These are phyloP conservation scores for Empidonax traillii DNA, from an alignment of 2,113 vertebrate genomes.

Conservation along the genomic window DNA sequence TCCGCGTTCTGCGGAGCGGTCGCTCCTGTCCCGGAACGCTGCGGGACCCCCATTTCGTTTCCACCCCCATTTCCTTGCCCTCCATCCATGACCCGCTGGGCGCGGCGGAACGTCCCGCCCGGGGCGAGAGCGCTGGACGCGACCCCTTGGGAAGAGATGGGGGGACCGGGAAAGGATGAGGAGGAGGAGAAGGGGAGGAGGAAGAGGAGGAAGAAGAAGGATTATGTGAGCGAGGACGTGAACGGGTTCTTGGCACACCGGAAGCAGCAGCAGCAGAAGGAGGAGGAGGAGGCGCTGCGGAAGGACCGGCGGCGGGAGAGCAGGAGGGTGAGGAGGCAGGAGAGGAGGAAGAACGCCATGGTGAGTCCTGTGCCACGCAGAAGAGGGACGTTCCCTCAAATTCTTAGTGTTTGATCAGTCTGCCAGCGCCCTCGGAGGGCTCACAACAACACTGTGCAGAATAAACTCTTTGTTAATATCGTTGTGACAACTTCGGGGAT, in stretches of 20 bases:
- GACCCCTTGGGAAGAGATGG: slow-evolving; percentile 86
- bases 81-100: slow-evolving; percentile 89
- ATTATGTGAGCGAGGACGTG: slow-evolving; percentile 82
- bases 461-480: fast-evolving
- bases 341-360: slow-evolving; percentile 83
- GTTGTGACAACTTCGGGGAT: no score
- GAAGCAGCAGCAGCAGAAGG: slow-evolving; percentile 25
- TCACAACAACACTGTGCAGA: fast-evolving
- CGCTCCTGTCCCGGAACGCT: no score
- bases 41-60: no score
- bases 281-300: slow-evolving; percentile 72
- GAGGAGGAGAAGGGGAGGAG: slow-evolving; percentile 74
- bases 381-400: no score
- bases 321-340: slow-evolving; percentile 85
- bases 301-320: slow-evolving; percentile 85
- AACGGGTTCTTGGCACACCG: slow-evolving; percentile 88
- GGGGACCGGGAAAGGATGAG: slow-evolving; percentile 56
- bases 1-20: no score
- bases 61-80: background rate
- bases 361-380: slow-evolving; percentile 63
- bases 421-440: background rate
- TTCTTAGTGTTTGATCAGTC: no score
- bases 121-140: slow-evolving; percentile 77
- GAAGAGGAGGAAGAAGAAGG: slow-evolving; percentile 79
- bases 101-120: slow-evolving; percentile 76